A percentile compares a stretch with the other conserved stretches of the same genome.
Conservation (phyloP, 1,140 invertebrate species). For the Bemisia tabaci region DNA sequence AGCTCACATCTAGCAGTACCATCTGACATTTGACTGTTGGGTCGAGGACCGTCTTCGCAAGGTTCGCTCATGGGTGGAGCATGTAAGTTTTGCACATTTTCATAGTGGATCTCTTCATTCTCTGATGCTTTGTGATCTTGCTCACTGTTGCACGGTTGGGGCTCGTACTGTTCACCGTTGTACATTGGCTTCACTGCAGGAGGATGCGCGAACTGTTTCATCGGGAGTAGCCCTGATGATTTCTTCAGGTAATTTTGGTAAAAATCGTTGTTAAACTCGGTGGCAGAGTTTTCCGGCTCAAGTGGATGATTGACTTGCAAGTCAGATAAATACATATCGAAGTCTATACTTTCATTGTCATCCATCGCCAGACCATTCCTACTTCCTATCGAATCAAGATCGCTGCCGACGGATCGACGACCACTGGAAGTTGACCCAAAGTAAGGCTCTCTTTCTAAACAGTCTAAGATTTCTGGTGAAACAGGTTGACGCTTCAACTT, state of each 20-base stretch:
- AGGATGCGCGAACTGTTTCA: neutral
- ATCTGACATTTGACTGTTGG: neutral
- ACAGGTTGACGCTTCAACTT: constrained; percentile 54
- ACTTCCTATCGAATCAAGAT: constrained; percentile 34
- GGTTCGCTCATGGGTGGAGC: constrained; percentile 17
- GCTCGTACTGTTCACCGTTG: neutral
- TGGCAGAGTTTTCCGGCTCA: constrained; percentile 19
- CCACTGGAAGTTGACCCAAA: constrained; percentile 35
- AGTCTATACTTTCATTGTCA: constrained; percentile 38
- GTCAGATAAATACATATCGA: constrained; percentile 49
- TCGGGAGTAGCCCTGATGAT: neutral
- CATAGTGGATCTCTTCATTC: constrained; percentile 27
- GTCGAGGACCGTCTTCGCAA: constrained; percentile 4
- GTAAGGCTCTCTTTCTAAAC: constrained; percentile 31
- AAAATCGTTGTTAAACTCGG: constrained; percentile 8
- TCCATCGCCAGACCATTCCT: constrained; percentile 20
- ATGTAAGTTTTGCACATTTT: constrained; percentile 23
- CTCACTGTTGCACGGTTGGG: constrained; percentile 8
- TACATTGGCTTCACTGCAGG: neutral
- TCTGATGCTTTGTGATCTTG: constrained; percentile 9
- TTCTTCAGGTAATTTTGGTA: constrained; percentile 11
- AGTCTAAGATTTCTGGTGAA: constrained; percentile 42
- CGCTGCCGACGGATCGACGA: constrained; percentile 42
- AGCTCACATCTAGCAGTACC: neutral
- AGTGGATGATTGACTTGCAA: constrained; percentile 38